These are phyloP conservation scores for Pipistrellus nathusii DNA, from an alignment of 2,797 vertebrate species.

Conservation along the genomic window DNA sequence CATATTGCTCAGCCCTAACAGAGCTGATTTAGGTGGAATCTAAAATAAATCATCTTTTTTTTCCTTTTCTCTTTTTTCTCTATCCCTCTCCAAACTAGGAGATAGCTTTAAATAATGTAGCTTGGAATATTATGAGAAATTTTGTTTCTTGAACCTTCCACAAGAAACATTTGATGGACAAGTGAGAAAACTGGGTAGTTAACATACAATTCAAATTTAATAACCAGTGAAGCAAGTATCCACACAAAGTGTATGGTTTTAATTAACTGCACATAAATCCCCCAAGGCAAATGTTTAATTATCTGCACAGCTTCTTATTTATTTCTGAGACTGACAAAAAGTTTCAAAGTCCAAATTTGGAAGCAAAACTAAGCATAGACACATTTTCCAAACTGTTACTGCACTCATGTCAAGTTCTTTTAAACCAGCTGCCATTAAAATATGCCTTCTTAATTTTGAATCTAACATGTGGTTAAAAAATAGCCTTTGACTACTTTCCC, in stretches of 20 bases:
- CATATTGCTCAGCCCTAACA: not conserved
- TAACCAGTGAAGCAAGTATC: slow-evolving; percentile 86
- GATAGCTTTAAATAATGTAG: not conserved
- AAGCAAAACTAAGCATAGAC: slow-evolving; percentile 74
- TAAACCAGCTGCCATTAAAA: slow-evolving; percentile 76
- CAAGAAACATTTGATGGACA: slow-evolving; percentile 82
- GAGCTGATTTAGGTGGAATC: not conserved
- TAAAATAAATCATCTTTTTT: slow-evolving; percentile 7
- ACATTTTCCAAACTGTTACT: slow-evolving; percentile 77
- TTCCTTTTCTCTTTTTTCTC: not conserved
- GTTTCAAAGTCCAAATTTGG: slow-evolving; percentile 83
- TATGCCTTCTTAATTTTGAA: slow-evolving; percentile 48
- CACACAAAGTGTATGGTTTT: slow-evolving; percentile 84
- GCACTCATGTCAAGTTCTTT: slow-evolving; percentile 71
- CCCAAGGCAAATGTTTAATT: slow-evolving; percentile 89
- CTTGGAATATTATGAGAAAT: slow-evolving; percentile 49
- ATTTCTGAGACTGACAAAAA: slow-evolving; percentile 83
- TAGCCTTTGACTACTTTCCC: not conserved
- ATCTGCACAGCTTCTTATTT: slow-evolving; percentile 84
- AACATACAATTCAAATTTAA: slow-evolving; percentile 87
- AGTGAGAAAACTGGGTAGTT: slow-evolving; percentile 83
- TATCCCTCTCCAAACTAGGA: not conserved
- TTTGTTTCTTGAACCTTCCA: slow-evolving; percentile 69
- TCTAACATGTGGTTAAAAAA: slow-evolving; percentile 40
- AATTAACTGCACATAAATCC: slow-evolving; percentile 89